phyloP scores from a whole-genome alignment of 2,113 vertebrate species.

The Setophaga petechia region DNA sequence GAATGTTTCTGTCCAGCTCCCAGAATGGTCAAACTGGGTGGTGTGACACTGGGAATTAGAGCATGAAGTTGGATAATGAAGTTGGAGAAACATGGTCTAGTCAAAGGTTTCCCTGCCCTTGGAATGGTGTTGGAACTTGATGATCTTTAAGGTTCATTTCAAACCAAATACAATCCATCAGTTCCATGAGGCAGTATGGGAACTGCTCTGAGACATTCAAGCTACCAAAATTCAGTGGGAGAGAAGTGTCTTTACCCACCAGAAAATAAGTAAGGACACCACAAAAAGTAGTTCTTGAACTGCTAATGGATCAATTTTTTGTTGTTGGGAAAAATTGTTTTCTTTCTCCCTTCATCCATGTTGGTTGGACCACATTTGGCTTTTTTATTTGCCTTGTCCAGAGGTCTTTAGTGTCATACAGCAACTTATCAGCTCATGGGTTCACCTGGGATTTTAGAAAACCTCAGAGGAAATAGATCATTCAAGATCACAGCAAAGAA shows the following conservation, averaged over 20 bases:
- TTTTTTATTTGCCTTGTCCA: not conserved
- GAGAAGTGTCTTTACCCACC: not conserved
- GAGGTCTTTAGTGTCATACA: not conserved
- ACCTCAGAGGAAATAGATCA: not conserved
- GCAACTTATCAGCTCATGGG: not conserved
- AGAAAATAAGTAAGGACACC: not conserved
- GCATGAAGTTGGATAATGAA: not conserved
- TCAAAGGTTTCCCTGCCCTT: not conserved
- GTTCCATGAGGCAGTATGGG: not conserved
- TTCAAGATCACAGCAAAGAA: not conserved
- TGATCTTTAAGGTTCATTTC: not conserved
- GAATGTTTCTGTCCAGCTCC: not conserved
- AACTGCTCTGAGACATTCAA: not conserved
- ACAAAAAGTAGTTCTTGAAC: not conserved
- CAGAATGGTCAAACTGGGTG: accelerated
- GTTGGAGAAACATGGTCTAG: not conserved
- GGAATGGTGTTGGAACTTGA: not conserved
- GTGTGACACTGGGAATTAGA: accelerated
- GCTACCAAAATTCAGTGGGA: accelerated
- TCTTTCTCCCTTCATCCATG: not conserved
- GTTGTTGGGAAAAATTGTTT: not conserved
- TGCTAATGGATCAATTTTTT: not conserved
- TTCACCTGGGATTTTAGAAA: not conserved
- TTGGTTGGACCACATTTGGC: accelerated
- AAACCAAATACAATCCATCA: accelerated